Conservation (phyloP, 64 coral and sea anemone species). For the Trachythela sp. region DNA sequence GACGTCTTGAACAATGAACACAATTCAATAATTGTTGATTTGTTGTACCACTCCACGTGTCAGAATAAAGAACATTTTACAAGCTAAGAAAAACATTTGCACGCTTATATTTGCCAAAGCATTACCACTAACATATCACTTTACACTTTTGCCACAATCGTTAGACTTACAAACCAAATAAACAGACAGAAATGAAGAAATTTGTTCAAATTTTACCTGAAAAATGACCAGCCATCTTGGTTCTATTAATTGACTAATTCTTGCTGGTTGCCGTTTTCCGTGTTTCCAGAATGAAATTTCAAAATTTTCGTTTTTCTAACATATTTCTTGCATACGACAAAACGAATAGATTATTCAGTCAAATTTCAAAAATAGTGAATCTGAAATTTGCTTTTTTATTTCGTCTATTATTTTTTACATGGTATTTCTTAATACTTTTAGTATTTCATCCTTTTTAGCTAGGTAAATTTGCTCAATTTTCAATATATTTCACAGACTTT, state of each 20-base stretch:
- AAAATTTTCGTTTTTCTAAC: background rate
- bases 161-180: background rate
- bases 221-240: constrained; percentile 22
- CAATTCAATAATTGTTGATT: no score
- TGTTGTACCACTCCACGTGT: background rate
- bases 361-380: no score
- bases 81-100: background rate
- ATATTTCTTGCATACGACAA: background rate
- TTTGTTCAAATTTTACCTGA: background rate
- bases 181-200: background rate
- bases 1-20: no score
- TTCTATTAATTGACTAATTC: background rate
- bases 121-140: background rate
- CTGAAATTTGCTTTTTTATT: no score
- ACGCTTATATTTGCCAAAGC: background rate
- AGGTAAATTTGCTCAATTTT: no score
- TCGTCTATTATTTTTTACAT: no score
- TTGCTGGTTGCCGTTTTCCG: no score
- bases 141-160: background rate
- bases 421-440: no score
- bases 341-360: no score
- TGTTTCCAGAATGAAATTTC: background rate
- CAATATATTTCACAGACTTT: no score
- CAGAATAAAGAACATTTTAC: background rate
- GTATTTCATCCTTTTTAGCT: no score